Base-by-base conservation (phyloP, 1,140 invertebrate species). In the Myzus persicae region DNA sequence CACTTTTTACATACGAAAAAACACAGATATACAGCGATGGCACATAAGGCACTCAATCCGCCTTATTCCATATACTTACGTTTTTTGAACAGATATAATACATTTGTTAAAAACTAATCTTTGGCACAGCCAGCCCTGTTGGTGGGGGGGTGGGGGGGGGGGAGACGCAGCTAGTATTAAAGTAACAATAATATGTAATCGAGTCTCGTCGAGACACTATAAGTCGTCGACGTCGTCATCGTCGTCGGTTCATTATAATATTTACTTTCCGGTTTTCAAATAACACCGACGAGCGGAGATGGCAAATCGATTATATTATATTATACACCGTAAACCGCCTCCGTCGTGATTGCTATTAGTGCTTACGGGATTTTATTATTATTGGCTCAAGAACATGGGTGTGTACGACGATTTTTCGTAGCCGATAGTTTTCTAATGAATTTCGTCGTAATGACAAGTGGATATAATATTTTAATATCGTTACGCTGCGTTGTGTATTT, bases 221-320 rank as follows among this genome's bases (percentile, higher is more conserved):
- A n/a, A n/a, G n/a, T n/a, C 59, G 31, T n/a, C 59, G 59, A 31
- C 59, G 14, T 59, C 3, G 46, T 14, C 11, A 14, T 9, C 48
- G 59, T 67, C 31, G 8, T n/a, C n/a, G 4, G 31, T n/a, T 76
- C 6, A 76, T 14, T n/a, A 24, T 51, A n/a, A 51, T 51, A n/a
- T 76, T 76, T 76, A n/a, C 59, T 76, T 76, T 76, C 59, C 59
- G 59, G 59, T 76, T 76, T 76, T 76, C n/a, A 76, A 76, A 76
- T 76, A n/a, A 76, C 59, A 31, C 11, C 4, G 31, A n/a, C 54
- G 11, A 9, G 9, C 9, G 54, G 59, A 67, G 31, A 67, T 67
- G 31, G 59, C 31, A n/a, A 76, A 76, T n/a, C 31, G 11, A 76
- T 76, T 76, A 76, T n/a, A 76, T n/a, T n/a, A 48, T 48, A 48